phyloP scores from a whole-genome alignment of 2,888 invertebrate species.

The Anagyrus pseudococci region DNA sequence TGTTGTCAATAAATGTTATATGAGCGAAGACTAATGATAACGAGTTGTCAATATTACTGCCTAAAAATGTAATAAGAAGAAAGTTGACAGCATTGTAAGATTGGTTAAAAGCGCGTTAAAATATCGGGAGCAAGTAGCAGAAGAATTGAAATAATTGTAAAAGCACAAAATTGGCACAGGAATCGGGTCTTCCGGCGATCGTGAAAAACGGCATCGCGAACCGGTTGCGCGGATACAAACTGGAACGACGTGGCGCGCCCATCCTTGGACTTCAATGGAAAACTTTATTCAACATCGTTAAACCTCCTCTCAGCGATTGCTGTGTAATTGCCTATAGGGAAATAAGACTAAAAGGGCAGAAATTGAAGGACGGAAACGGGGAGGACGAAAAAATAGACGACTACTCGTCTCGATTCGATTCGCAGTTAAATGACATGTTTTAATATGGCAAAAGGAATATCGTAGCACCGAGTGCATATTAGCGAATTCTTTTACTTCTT shows the following conservation, averaged over 20 bases:
- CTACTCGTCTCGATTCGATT: constrained; percentile 13
- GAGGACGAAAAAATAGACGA: constrained; percentile 14
- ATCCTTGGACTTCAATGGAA: constrained; percentile 39
- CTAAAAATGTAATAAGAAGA: too few relatives aligned
- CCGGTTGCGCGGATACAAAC: constrained; percentile 16
- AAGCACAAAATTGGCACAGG: neutral
- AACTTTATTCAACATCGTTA: constrained; percentile 37
- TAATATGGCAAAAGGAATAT: constrained; percentile 3
- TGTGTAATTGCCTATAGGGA: constrained; percentile 35
- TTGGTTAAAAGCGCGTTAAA: too few relatives aligned
- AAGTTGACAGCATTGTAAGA: too few relatives aligned
- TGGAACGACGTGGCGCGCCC: constrained; percentile 30
- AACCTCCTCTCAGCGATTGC: constrained; percentile 14
- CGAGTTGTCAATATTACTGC: too few relatives aligned
- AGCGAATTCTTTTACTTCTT: neutral
- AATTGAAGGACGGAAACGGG: constrained; percentile 30
- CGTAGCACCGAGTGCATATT: neutral
- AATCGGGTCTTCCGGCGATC: neutral
- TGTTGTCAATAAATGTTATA: too few relatives aligned
- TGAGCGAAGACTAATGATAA: too few relatives aligned
- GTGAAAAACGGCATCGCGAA: constrained; percentile 4
- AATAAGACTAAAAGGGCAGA: constrained; percentile 38
- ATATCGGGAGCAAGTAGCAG: too few relatives aligned
- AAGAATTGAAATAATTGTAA: neutral
- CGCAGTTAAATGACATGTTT: constrained; percentile 9